Evolutionary conservation across 92 coral and sea anemone genomes (phyloP).

Genomic region (Heteractis magnifica): DNA sequence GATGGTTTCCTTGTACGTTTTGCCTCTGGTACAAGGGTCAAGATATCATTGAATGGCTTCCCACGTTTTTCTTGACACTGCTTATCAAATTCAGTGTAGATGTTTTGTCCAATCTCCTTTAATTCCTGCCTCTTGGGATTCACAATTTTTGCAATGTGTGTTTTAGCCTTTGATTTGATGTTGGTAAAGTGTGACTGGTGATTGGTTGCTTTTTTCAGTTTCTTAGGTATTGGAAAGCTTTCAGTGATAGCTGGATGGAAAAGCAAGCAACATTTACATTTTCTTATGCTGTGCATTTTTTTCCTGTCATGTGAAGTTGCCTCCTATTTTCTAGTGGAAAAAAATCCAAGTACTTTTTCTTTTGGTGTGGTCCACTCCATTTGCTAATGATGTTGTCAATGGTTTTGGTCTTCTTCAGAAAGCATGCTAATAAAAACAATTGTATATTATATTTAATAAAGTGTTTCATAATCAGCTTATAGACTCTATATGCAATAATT

Average conservation of each 20-base stretch:
- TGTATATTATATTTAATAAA: background rate
- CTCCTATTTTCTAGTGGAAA: conserved; percentile 9
- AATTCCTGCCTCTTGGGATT: conserved; percentile 8
- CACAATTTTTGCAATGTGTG: too few species aligned
- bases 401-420: background rate
- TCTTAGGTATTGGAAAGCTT: conserved; percentile 6
- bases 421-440: background rate
- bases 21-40: conserved; percentile 23
- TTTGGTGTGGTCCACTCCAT: conserved; percentile 23
- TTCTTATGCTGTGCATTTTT: conserved; percentile 3
- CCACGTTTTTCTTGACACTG: conserved; percentile 19
- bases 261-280: conserved; percentile 15
- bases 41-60: conserved; percentile 7
- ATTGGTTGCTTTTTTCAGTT: background rate
- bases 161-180: background rate
- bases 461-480: too few species aligned
- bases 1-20: conserved; percentile 4
- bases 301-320: conserved; percentile 9
- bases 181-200: background rate
- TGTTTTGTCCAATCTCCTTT: conserved; percentile 20
- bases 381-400: conserved; percentile 5
- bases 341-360: conserved; percentile 9
- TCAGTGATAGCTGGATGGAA: conserved; percentile 1
- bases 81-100: background rate
- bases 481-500: too few species aligned